These are phyloP conservation scores for Thera britannica DNA, from an alignment of 2,888 invertebrate species.

Conservation along the genomic window DNA sequence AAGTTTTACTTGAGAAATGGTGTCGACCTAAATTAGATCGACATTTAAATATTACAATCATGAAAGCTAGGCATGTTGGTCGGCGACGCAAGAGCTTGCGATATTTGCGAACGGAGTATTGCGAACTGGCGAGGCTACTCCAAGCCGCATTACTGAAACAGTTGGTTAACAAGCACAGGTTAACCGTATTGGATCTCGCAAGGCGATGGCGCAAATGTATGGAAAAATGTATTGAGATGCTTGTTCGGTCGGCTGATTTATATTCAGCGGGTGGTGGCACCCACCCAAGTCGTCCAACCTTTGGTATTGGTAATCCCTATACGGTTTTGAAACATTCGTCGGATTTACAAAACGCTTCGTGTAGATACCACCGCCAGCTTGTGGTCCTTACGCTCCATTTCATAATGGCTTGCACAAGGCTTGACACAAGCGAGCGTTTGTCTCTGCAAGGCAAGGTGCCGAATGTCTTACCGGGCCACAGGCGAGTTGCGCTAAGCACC, in stretches of 20 bases:
- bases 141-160: constrained; percentile 68
- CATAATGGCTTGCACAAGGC: constrained; percentile 74
- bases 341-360: constrained; percentile 67
- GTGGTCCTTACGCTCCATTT: constrained; percentile 75
- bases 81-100: constrained; percentile 80
- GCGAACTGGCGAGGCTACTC: constrained; percentile 66
- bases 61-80: constrained; percentile 64
- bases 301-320: constrained; percentile 61
- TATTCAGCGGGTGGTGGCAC: constrained; percentile 55
- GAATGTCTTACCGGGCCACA: constrained; percentile 28
- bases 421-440: constrained; percentile 64
- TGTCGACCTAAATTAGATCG: constrained; percentile 53
- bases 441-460: constrained; percentile 55
- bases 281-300: constrained; percentile 30
- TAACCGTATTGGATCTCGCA: constrained; percentile 67
- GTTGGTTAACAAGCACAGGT: constrained; percentile 62
- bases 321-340: constrained; percentile 68
- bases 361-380: constrained; percentile 58
- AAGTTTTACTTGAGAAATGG: constrained; percentile 28
- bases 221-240: constrained; percentile 66
- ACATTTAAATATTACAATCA: constrained; percentile 61
- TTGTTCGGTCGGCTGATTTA: constrained; percentile 57
- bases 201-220: constrained; percentile 65
- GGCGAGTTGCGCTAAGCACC: constrained; percentile 22
- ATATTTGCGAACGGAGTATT: constrained; percentile 73